Conservation (phyloP, 1,140 invertebrate species). For the Nilaparvata lugens region DNA sequence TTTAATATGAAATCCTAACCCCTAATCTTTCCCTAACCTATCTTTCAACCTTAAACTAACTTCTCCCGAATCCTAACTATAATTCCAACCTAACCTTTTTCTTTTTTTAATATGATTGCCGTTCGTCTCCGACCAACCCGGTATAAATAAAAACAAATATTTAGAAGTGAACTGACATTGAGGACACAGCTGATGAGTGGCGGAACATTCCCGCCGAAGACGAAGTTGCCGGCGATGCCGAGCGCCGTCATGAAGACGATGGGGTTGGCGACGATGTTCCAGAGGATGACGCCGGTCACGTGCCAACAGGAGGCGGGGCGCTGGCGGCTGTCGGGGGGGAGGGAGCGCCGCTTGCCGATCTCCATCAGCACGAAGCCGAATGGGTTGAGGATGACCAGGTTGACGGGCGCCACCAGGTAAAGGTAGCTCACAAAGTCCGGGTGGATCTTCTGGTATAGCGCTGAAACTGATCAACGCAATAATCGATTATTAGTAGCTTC, state of each 20-base stretch:
- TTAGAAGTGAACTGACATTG: slow-evolving; percentile 43
- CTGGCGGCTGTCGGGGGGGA: not conserved
- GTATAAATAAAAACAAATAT: no score
- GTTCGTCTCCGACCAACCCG: no score
- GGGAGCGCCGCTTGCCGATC: slow-evolving; percentile 53
- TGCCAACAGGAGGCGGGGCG: not conserved
- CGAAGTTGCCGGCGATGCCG: slow-evolving; percentile 77
- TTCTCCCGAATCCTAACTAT: no score
- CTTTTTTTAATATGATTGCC: no score
- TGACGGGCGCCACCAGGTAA: slow-evolving; percentile 91
- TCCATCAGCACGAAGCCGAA: slow-evolving; percentile 87
- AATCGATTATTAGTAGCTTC: not conserved
- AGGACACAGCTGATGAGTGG: slow-evolving; percentile 62
- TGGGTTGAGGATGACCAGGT: slow-evolving; percentile 85
- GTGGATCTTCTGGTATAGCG: slow-evolving; percentile 65
- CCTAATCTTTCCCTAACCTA: no score
- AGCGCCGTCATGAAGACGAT: slow-evolving; percentile 88
- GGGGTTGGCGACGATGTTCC: slow-evolving; percentile 71
- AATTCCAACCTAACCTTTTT: no score
- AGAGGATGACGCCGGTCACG: slow-evolving; percentile 15
- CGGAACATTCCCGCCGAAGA: slow-evolving; percentile 70
- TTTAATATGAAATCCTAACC: no score
- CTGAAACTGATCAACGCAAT: slow-evolving; percentile 50
- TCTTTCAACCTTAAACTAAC: no score
- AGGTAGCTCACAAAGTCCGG: slow-evolving; percentile 85